Percentiles rank a stretch among this genome's conserved stretches.
These are phyloP conservation scores for Xyrauchen texanus DNA, from an alignment of 2,113 vertebrate genomes.

Conservation along the genomic window DNA sequence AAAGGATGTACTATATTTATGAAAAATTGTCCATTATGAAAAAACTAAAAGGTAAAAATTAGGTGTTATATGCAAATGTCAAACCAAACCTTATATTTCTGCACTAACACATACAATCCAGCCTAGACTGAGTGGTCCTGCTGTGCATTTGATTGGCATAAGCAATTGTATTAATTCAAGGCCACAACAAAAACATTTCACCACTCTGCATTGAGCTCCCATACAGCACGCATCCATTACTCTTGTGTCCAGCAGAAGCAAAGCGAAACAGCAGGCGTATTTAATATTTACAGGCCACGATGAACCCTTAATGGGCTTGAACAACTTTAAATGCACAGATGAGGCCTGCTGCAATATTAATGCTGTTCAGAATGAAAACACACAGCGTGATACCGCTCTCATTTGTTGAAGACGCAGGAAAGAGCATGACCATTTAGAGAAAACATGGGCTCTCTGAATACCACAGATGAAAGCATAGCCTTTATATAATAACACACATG, in stretches of 20 bases:
- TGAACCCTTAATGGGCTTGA: conserved; percentile 41
- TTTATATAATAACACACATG: conserved; percentile 3
- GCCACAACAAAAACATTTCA: conserved; percentile 8
- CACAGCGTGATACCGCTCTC: conserved; percentile 26
- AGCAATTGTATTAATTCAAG: conserved; percentile 25
- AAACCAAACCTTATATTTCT: too few species aligned
- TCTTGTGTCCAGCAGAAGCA: conserved; percentile 6
- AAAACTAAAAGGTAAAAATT: too few species aligned
- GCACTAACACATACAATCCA: background rate
- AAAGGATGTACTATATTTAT: too few species aligned
- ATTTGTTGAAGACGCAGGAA: conserved; percentile 17
- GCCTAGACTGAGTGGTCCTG: background rate
- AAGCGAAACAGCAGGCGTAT: conserved; percentile 26
- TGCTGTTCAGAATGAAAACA: conserved; percentile 33
- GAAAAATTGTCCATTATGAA: too few species aligned
- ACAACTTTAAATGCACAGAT: conserved; percentile 34
- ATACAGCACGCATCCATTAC: conserved; percentile 10
- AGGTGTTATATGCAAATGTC: too few species aligned
- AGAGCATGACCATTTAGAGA: conserved; percentile 3
- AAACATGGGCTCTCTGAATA: conserved; percentile 19
- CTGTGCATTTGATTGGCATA: conserved; percentile 9
- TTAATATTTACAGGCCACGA: conserved; percentile 43
- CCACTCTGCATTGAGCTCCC: background rate
- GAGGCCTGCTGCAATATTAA: conserved; percentile 40
- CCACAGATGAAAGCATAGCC: background rate